Percentiles rank a stretch among this genome's conserved stretches.
Conservation (phyloP, 1,140 invertebrate species). For the Paramacrobiotus metropolitanus region DNA sequence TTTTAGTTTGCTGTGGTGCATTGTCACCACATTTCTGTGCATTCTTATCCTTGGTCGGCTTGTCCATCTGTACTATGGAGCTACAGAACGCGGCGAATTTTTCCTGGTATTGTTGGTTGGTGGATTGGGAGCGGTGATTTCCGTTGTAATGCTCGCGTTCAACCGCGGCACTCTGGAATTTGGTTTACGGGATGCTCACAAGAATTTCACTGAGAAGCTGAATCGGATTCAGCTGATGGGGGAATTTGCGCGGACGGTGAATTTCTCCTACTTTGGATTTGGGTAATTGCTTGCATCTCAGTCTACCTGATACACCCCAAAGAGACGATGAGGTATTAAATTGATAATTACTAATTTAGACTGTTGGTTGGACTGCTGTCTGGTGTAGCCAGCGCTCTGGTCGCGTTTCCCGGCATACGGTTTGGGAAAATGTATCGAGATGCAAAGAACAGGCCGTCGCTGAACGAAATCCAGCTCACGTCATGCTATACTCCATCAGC, state of each 20-base stretch:
- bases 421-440: neutral
- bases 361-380: neutral
- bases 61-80: neutral
- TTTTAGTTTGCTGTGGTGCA: neutral
- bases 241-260: neutral
- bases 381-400: neutral
- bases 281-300: no score
- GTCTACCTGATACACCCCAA: neutral
- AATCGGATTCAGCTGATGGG: neutral
- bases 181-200: neutral
- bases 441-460: neutral
- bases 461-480: neutral
- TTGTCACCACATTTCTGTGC: neutral
- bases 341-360: neutral
- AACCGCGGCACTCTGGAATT: neutral
- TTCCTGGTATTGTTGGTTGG: neutral
- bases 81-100: neutral
- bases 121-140: neutral
- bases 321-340: neutral
- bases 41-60: neutral
- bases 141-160: neutral
- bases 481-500: neutral
- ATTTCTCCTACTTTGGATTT: neutral
- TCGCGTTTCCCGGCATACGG: neutral
- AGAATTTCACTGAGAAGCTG: neutral